These are phyloP conservation scores for Autographa pulchrina DNA, from an alignment of 2,888 invertebrate species.

Conservation along the genomic window DNA sequence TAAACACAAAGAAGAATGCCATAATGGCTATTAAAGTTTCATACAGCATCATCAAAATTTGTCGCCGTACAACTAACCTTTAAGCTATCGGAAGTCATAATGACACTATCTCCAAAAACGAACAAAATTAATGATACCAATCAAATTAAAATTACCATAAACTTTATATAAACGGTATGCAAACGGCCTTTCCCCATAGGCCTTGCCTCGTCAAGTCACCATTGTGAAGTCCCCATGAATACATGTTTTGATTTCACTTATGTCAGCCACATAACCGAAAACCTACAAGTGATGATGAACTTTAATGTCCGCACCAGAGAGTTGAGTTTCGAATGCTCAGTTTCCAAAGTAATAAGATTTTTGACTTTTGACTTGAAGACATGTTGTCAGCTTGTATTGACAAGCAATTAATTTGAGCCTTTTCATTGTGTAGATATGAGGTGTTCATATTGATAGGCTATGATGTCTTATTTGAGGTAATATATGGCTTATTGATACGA, in stretches of 20 bases:
- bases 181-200: conserved; percentile 53
- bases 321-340: conserved; percentile 7
- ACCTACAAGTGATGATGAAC: conserved; percentile 21
- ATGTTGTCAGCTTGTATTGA: conserved; percentile 65
- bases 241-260: conserved; percentile 61
- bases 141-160: conserved; percentile 50
- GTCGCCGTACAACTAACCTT: not conserved
- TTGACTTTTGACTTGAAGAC: conserved; percentile 62
- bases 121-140: conserved; percentile 50
- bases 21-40: not conserved
- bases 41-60: not conserved
- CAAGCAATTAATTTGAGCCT: conserved; percentile 69
- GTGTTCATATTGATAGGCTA: conserved; percentile 31
- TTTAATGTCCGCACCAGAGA: conserved; percentile 5
- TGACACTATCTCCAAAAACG: conserved; percentile 19
- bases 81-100: conserved; percentile 7
- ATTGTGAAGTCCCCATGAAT: conserved; percentile 57
- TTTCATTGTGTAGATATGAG: conserved; percentile 46
- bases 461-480: conserved; percentile 4
- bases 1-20: not conserved
- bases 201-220: conserved; percentile 58
- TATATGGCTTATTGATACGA: conserved; percentile 5
- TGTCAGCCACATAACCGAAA: conserved; percentile 31
- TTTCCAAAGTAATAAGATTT: conserved; percentile 57
- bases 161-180: conserved; percentile 50